Evolutionary conservation across 2,888 invertebrate genomes (phyloP).

Genomic region (Siphlonurus alternatus): DNA sequence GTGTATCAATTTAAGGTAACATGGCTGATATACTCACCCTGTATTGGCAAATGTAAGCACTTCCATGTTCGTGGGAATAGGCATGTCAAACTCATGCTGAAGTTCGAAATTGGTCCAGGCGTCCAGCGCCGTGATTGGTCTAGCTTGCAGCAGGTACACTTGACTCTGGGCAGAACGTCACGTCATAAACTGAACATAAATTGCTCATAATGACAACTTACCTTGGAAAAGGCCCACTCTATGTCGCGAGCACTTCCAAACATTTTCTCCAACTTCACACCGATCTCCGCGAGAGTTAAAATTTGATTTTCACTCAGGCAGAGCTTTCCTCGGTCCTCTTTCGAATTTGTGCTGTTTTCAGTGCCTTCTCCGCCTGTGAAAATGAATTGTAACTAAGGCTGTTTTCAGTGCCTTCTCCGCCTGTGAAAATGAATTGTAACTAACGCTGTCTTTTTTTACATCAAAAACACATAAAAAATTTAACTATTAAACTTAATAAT

Average conservation of each 20-base stretch:
- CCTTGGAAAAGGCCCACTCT: constrained; percentile 57
- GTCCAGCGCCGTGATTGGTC: constrained; percentile 57
- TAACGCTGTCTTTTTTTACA: too few species aligned
- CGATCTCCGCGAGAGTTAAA: constrained; percentile 37
- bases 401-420: constrained; percentile 27
- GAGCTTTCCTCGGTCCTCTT: constrained; percentile 26
- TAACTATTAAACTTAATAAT: too few species aligned
- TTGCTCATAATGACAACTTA: constrained; percentile 19
- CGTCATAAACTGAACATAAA: constrained; percentile 7
- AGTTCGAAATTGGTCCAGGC: constrained; percentile 63
- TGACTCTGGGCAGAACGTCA: constrained; percentile 26
- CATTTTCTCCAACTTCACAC: constrained; percentile 40
- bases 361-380: constrained; percentile 28
- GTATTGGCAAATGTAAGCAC: constrained; percentile 52
- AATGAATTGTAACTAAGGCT: too few species aligned
- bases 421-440: too few species aligned
- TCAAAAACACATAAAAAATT: too few species aligned
- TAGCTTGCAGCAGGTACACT: constrained; percentile 53
- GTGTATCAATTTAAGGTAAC: neutral
- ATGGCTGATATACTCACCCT: constrained; percentile 36
- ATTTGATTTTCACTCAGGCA: constrained; percentile 39
- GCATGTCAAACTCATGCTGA: constrained; percentile 56
- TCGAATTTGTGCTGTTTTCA: constrained; percentile 25
- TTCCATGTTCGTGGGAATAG: constrained; percentile 46
- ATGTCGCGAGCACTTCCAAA: constrained; percentile 59